Evolutionary conservation across 2,113 vertebrate species (phyloP).

Genomic region (Odocoileus virginianus): DNA sequence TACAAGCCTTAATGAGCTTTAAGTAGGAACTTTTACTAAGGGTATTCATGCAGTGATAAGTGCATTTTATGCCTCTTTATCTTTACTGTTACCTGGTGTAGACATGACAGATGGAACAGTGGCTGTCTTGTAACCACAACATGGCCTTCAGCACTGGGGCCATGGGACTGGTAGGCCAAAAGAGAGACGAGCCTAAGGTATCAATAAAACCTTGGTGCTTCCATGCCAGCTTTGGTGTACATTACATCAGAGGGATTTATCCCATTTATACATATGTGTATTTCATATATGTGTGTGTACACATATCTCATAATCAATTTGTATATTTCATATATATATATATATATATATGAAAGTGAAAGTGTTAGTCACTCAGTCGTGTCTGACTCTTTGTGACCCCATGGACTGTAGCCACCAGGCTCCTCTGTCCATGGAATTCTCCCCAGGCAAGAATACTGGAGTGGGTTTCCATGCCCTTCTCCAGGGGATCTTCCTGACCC

Average conservation of each 20-base stretch:
- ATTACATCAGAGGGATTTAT: background rate
- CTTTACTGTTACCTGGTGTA: background rate
- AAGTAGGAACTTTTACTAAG: background rate
- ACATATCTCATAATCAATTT: background rate
- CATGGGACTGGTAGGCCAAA: background rate
- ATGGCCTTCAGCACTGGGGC: background rate
- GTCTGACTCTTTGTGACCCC: background rate
- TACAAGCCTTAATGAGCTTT: background rate
- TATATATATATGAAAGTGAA: background rate
- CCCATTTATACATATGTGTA: background rate
- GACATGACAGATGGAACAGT: background rate
- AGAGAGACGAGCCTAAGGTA: background rate
- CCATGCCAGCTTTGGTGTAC: background rate
- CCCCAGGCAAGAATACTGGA: background rate
- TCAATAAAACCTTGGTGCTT: too few relatives aligned
- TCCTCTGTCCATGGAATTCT: background rate
- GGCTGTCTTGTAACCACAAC: background rate
- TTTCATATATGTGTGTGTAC: background rate
- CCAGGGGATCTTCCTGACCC: background rate
- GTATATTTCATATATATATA: background rate
- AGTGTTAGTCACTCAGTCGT: background rate
- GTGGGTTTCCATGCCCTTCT: background rate
- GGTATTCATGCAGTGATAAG: background rate
- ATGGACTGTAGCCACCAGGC: background rate
- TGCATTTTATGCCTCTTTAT: background rate